A percentile compares a stretch with the other conserved stretches of the same genome.
These are phyloP conservation scores for Grapholita molesta DNA, from an alignment of 1,140 invertebrate genomes.

Conservation along the genomic window DNA sequence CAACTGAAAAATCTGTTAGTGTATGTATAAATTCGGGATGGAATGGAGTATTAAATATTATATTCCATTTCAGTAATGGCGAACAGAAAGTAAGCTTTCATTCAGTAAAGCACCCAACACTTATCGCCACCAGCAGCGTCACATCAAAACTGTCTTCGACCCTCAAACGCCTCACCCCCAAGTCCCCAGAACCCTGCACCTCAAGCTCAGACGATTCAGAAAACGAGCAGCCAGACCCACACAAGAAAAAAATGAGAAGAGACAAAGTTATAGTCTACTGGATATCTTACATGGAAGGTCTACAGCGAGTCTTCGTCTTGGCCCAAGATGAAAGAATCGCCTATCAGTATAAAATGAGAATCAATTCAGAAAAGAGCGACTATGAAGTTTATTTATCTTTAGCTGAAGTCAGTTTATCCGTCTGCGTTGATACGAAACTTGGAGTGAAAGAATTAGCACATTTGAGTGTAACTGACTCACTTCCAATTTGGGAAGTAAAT, in stretches of 20 bases:
- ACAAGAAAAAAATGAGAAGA: conserved; percentile 69
- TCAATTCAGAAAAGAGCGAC: conserved; percentile 84
- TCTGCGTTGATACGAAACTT: conserved; percentile 72
- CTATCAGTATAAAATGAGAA: conserved; percentile 82
- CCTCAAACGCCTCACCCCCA: conserved; percentile 69
- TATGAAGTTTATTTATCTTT: conserved; percentile 85
- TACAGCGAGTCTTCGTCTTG: conserved; percentile 88
- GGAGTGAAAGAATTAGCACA: conserved; percentile 82
- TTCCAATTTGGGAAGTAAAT: conserved; percentile 90
- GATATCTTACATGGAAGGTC: conserved; percentile 87
- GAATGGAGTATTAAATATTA: too few relatives aligned
- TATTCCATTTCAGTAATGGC: conserved; percentile 79
- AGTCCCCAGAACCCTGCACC: conserved; percentile 64
- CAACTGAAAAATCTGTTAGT: too few relatives aligned
- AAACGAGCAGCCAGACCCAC: conserved; percentile 67
- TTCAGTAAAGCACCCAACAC: conserved; percentile 78
- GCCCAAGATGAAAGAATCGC: conserved; percentile 89
- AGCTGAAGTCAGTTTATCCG: conserved; percentile 84
- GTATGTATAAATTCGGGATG: too few relatives aligned
- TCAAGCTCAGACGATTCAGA: conserved; percentile 79
- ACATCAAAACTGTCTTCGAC: conserved; percentile 75
- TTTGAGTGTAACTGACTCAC: conserved; percentile 82
- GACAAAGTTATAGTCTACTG: conserved; percentile 87
- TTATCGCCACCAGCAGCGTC: conserved; percentile 67
- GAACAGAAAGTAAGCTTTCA: conserved; percentile 84